These are phyloP conservation scores for Apeltes quadracus DNA, from an alignment of 2,113 vertebrate species.

Conservation along the genomic window DNA sequence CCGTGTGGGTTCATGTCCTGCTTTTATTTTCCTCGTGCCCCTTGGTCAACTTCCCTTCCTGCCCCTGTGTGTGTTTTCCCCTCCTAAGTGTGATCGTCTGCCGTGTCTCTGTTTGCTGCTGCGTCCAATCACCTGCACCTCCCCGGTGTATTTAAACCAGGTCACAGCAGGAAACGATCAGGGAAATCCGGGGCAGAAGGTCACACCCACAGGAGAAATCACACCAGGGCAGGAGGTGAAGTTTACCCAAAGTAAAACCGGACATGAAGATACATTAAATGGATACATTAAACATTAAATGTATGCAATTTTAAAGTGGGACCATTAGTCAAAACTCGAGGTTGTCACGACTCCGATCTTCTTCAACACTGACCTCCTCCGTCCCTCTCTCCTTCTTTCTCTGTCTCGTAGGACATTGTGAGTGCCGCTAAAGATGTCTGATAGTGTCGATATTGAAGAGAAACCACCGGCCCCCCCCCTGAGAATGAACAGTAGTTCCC, in stretches of 20 bases:
- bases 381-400: slow-evolving; percentile 4
- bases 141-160: too few species aligned
- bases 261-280: too few species aligned
- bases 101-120: too few species aligned
- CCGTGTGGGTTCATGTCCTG: too few species aligned
- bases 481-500: slow-evolving; percentile 99
- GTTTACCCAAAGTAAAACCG: not conserved
- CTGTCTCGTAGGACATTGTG: slow-evolving; percentile 83
- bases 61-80: too few species aligned
- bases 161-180: not conserved
- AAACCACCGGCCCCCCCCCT: slow-evolving; percentile 97
- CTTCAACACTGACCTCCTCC: not conserved
- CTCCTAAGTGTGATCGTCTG: too few species aligned
- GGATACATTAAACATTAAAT: too few species aligned
- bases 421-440: slow-evolving; percentile 95
- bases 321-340: not conserved
- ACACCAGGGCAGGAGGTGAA: not conserved
- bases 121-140: too few species aligned
- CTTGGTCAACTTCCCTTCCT: too few species aligned
- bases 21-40: too few species aligned
- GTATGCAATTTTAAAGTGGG: not conserved
- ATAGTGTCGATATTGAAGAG: slow-evolving; percentile 96
- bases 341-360: not conserved
- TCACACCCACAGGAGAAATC: not conserved
- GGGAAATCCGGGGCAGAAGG: not conserved